Percentiles rank a stretch among this genome's conserved stretches.
These are phyloP conservation scores for Bombus superbus DNA, from an alignment of 1,140 invertebrate species.

Conservation along the genomic window DNA sequence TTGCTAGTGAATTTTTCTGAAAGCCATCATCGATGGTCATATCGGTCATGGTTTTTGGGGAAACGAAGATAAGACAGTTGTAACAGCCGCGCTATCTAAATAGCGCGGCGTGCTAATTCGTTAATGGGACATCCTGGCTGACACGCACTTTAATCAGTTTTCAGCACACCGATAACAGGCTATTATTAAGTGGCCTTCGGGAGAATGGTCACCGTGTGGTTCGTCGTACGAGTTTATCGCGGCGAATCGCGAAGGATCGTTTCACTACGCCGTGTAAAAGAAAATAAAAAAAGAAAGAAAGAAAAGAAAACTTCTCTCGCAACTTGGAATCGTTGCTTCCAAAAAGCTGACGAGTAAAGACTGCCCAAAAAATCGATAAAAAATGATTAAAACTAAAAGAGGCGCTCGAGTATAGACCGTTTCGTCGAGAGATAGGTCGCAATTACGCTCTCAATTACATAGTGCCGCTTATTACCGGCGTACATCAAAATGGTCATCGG, in stretches of 20 bases:
- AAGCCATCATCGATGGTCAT: background rate
- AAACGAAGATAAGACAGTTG: slow-evolving; percentile 48
- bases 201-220: slow-evolving; percentile 34
- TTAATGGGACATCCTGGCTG: slow-evolving; percentile 66
- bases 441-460: background rate
- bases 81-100: slow-evolving; percentile 52
- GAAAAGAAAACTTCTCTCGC: background rate
- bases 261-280: background rate
- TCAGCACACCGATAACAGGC: slow-evolving; percentile 50
- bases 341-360: background rate
- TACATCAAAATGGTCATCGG: background rate
- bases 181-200: slow-evolving; percentile 66
- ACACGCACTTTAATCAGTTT: slow-evolving; percentile 63
- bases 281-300: background rate
- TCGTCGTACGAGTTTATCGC: slow-evolving; percentile 44
- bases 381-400: background rate
- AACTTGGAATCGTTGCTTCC: background rate
- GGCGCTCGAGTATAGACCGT: background rate
- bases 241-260: background rate
- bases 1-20: background rate
- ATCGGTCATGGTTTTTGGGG: slow-evolving; percentile 17
- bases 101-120: slow-evolving; percentile 60
- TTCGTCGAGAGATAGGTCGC: background rate
- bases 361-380: background rate
- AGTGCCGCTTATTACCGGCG: background rate